Evolutionary conservation across 2,888 invertebrate species (phyloP), one percentile per base, ranked within the genome.

Genomic region (Chrysotoxum bicinctum): DNA sequence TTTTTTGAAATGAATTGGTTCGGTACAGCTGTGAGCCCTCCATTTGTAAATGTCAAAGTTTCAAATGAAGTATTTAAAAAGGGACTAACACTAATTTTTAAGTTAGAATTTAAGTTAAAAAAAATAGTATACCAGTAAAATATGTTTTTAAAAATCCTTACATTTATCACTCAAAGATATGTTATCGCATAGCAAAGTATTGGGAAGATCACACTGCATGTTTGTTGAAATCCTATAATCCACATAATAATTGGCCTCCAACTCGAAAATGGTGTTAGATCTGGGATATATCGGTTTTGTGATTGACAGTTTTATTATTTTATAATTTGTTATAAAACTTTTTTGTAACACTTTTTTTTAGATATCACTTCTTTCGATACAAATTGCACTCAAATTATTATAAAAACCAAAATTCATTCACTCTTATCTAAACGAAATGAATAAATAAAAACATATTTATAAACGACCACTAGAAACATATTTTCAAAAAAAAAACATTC

Each of bases 131-230:
- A n/a, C n/a, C n/a, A n/a, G n/a, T 35, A 35, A 35, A 35, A 35
- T 43, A 2, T n/a, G n/a, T 45, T 45, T 10, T 10, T 10, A 21
- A 43, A 70, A 74, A 60, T 86, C 43, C 89, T 89, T 88, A 89
- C 89, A 83, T 88, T 89, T 89, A 64, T 89, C 89, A 87, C 87
- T 88, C 82, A 89, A 64, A 64, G 89, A 87, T 80, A 89, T 89
- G 87, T 88, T 89, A 68, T 88, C 89, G 83, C 88, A 88, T 68
- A 89, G 72, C 70, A 89, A 80, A 87, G 87, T 87, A 83, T 88
- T 88, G 56, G 88, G 88, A 76, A 89, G 88, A 87, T 89, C 88
- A 84, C 89, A 89, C 89, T 89, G 89, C 89, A 89, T 89, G 70
- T 68, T 80, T 76, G 73, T 66, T 62, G 72, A 70, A 66, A 58